Conservation (phyloP, 2,113 vertebrate genomes). For the Tamias sibiricus region DNA sequence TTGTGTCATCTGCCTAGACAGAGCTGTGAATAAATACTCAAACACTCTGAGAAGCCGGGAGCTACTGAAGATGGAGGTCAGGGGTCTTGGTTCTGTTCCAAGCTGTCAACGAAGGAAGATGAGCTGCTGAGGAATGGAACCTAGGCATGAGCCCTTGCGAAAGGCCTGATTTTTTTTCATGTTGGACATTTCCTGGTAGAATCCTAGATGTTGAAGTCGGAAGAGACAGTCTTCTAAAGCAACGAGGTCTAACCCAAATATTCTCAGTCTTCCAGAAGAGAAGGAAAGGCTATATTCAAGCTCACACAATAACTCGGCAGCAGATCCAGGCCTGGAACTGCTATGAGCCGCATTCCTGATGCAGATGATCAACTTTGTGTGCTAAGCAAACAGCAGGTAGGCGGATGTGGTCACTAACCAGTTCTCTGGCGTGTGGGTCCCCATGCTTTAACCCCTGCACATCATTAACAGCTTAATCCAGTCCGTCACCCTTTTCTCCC, state of each 20-base stretch:
- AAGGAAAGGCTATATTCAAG: background rate
- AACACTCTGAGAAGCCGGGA: background rate
- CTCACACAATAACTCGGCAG: background rate
- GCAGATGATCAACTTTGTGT: background rate
- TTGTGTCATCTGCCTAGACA: background rate
- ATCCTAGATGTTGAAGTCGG: background rate
- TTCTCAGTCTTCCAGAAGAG: background rate
- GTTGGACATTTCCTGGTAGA: background rate
- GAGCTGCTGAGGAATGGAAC: background rate
- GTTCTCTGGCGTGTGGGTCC: background rate
- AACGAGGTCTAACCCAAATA: background rate
- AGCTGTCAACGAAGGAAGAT: slow-evolving; percentile 22
- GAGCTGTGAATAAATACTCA: slow-evolving; percentile 47
- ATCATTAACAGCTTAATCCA: background rate
- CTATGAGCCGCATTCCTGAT: background rate
- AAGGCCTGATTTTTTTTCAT: background rate
- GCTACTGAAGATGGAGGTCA: background rate
- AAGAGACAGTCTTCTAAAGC: background rate
- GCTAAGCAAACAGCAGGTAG: background rate
- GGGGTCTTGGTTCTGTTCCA: slow-evolving; percentile 7
- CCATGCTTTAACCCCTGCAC: background rate
- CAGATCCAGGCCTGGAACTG: background rate
- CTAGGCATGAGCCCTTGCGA: background rate
- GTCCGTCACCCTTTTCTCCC: background rate
- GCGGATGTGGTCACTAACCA: background rate